phyloP scores from a whole-genome alignment of 2,113 vertebrate genomes.

The Chaetorhynchus papuensis region DNA sequence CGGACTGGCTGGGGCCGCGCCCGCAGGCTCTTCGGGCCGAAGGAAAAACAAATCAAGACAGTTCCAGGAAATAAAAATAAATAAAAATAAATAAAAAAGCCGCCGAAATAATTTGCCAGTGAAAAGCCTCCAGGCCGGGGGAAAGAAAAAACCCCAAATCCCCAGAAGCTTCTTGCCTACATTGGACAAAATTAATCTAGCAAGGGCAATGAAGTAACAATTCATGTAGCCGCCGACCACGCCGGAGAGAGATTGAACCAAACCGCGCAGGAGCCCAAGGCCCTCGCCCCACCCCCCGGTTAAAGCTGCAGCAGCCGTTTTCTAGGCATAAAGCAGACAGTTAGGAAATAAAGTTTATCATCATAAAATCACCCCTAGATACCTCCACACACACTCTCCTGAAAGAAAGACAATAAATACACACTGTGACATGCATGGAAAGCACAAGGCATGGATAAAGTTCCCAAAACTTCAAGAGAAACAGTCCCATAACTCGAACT shows the following conservation, averaged over 20 bases:
- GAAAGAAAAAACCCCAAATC: neutral
- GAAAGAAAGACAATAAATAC: neutral
- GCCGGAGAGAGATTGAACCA: neutral
- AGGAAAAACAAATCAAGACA: neutral
- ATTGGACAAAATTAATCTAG: too few relatives aligned
- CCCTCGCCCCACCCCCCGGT: too few relatives aligned
- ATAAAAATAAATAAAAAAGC: too few relatives aligned
- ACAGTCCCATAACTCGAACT: neutral
- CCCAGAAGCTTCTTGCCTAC: neutral
- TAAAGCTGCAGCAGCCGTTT: neutral
- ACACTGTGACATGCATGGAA: accelerated
- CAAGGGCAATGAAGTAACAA: neutral
- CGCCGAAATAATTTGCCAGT: accelerated
- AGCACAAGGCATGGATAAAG: neutral
- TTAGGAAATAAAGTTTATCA: neutral
- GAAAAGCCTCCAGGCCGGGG: neutral
- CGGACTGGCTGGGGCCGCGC: accelerated
- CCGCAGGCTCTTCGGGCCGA: accelerated
- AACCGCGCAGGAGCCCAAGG: neutral
- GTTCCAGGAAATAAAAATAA: neutral
- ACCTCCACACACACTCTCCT: neutral
- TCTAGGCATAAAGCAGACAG: neutral
- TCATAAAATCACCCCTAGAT: neutral
- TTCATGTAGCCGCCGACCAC: accelerated
- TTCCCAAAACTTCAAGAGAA: neutral